Percentiles rank a stretch among this genome's conserved stretches.
phyloP scores from a whole-genome alignment of 2,113 vertebrate species.

The Entosphenus tridentatus region DNA sequence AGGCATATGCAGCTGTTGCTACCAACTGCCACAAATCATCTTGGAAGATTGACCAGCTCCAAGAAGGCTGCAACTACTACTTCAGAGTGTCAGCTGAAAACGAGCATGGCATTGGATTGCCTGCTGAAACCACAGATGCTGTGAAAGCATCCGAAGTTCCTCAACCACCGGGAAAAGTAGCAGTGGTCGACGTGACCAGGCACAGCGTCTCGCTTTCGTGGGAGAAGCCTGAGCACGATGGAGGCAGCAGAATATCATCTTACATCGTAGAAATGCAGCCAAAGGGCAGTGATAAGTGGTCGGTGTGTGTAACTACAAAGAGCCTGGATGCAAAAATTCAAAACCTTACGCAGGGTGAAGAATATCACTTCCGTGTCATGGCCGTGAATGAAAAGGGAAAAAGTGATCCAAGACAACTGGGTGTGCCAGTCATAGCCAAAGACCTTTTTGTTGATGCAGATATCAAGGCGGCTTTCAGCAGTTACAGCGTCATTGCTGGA shows the following conservation, averaged over 20 bases:
- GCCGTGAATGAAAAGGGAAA: slow-evolving; percentile 90
- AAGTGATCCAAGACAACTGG: slow-evolving; percentile 71
- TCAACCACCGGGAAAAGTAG: slow-evolving; percentile 67
- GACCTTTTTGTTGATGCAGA: slow-evolving; percentile 81
- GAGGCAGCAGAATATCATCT: slow-evolving; percentile 75
- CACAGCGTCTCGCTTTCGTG: slow-evolving; percentile 72
- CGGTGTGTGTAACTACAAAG: slow-evolving; percentile 60
- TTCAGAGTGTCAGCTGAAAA: slow-evolving; percentile 83
- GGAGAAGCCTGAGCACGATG: slow-evolving; percentile 85
- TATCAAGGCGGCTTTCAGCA: slow-evolving; percentile 58
- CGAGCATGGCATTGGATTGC: slow-evolving; percentile 61
- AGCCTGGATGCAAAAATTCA: slow-evolving; percentile 51
- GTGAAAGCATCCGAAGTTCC: slow-evolving; percentile 88
- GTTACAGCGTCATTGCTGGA: slow-evolving; percentile 62
- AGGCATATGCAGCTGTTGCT: slow-evolving; percentile 66
- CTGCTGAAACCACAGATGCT: slow-evolving; percentile 51
- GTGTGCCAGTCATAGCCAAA: slow-evolving; percentile 67
- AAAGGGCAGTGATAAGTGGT: slow-evolving; percentile 78
- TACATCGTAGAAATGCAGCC: slow-evolving; percentile 83
- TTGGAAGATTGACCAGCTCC: slow-evolving; percentile 74
- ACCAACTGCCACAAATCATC: slow-evolving; percentile 77
- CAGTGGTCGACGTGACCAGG: slow-evolving; percentile 69
- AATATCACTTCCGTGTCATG: slow-evolving; percentile 75
- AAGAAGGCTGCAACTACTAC: slow-evolving; percentile 84
- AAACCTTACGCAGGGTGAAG: slow-evolving; percentile 64